Conservation (phyloP, 2,113 vertebrate genomes). For the Parotia lawesii region DNA sequence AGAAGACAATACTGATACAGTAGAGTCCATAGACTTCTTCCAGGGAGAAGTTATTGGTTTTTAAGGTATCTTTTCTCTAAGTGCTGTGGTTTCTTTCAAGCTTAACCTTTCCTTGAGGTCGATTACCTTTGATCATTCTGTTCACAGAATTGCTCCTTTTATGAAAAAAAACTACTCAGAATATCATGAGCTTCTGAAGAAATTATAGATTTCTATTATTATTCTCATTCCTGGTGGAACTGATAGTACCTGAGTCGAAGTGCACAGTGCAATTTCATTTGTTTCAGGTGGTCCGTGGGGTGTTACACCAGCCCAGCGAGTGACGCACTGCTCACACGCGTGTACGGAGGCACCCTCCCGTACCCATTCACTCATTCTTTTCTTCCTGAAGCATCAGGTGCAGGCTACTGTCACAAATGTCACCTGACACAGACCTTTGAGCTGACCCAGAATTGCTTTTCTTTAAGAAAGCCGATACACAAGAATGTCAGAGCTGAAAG, state of each 20-base stretch:
- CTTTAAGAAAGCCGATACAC: neutral
- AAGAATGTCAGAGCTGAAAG: neutral
- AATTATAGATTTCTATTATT: neutral
- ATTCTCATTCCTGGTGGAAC: neutral
- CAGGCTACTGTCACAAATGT: neutral
- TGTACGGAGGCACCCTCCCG: rapidly evolving
- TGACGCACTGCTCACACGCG: rapidly evolving
- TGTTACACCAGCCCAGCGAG: neutral
- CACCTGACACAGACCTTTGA: neutral
- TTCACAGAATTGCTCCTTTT: neutral
- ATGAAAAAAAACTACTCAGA: neutral
- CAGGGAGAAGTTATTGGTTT: neutral
- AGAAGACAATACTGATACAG: neutral
- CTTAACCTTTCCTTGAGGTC: neutral
- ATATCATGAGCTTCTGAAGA: neutral
- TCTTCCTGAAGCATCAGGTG: neutral
- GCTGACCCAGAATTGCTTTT: neutral
- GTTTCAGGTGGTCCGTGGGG: neutral
- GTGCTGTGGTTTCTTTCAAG: neutral
- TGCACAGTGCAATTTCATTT: neutral
- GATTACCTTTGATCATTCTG: neutral
- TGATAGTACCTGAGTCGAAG: neutral
- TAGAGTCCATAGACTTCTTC: neutral
- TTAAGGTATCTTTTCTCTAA: neutral
- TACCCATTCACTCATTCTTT: rapidly evolving